Evolutionary conservation across 1,140 invertebrate species (phyloP), one percentile per base, ranked within the genome.

Genomic region (Drosophila chauvacae): DNA sequence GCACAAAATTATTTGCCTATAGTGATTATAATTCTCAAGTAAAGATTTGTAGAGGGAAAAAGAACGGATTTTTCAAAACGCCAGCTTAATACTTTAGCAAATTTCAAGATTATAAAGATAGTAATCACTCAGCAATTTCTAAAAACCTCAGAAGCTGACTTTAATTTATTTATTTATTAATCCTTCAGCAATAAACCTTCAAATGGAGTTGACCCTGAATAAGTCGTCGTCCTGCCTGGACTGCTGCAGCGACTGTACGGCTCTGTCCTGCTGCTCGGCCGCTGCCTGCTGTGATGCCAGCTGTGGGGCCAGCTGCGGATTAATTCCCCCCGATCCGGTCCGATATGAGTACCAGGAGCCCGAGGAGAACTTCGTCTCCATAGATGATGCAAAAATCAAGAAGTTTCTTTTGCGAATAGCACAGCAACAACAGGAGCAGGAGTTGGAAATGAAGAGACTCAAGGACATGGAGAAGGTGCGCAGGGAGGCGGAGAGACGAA

Each of bases 351-450:
- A 92, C 44, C 78, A 92, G 2, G 91, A 92, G 47, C 91, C 91
- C 3, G 91, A 92, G 39, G 91, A 91, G 57, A 91, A 91, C 41
- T 92, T 92, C 58, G 78, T 92, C 2, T 92, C 91, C 7, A 92
- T 92, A 11, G 91, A 92, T 57, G 91, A 92, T 77, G 81, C 53
- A 6, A 92, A 92, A 51, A 84, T 92, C 20, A 91, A 92, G 39
- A 66, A 64, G 10, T 70, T 91, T 30, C 62, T 92, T 0, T 51
- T 81, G 30, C 71, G 73, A 45, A 90, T 92, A 30, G 91, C 85
- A 0, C 82, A 90, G 48, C 91, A 91, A 11, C 91, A 86, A 5
- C 69, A 88, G 45, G 63, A 80, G 35, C 55, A 65, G 18, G 53
- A 84, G 6, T 23, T 55, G 30, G 63, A 82, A 45, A 56, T 41